Percentiles rank a stretch among this genome's conserved stretches.
phyloP scores from a whole-genome alignment of 2,113 vertebrate species.

The Xiphophorus hellerii region DNA sequence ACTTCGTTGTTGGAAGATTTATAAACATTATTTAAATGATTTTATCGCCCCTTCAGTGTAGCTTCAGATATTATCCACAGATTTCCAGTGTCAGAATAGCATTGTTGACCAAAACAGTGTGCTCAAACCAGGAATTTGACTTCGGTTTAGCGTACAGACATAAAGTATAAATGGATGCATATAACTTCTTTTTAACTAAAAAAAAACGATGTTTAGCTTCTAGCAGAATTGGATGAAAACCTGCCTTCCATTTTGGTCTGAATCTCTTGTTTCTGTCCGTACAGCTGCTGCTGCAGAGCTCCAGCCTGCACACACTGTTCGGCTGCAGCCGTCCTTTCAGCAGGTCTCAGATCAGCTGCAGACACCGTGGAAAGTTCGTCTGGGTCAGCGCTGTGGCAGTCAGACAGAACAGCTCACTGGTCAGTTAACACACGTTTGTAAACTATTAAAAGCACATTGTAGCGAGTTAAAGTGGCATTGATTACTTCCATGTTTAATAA shows the following conservation, averaged over 20 bases:
- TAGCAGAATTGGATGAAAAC: too few species aligned
- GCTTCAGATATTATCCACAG: neutral
- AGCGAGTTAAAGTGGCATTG: too few species aligned
- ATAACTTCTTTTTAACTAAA: neutral
- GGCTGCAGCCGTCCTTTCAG: slow-evolving; percentile 35
- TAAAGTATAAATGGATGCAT: too few species aligned
- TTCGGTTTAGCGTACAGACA: too few species aligned
- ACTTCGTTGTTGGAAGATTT: neutral
- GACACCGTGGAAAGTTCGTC: slow-evolving; percentile 61
- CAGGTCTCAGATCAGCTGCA: slow-evolving; percentile 53
- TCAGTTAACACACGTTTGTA: slow-evolving; percentile 17
- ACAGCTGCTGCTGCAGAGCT: slow-evolving; percentile 63
- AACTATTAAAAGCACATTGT: too few species aligned
- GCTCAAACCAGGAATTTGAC: too few species aligned
- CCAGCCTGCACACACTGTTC: slow-evolving; percentile 66
- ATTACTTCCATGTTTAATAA: too few species aligned
- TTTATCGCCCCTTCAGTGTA: neutral
- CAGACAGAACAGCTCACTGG: slow-evolving; percentile 79
- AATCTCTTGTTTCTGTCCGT: neutral
- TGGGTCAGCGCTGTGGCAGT: slow-evolving; percentile 66
- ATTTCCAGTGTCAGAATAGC: too few species aligned
- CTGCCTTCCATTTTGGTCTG: neutral
- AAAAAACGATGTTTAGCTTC: neutral
- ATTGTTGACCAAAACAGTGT: too few species aligned
- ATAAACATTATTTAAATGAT: neutral